These are phyloP conservation scores for Gymnodraco acuticeps DNA, from an alignment of 2,797 vertebrate species.

Conservation along the genomic window DNA sequence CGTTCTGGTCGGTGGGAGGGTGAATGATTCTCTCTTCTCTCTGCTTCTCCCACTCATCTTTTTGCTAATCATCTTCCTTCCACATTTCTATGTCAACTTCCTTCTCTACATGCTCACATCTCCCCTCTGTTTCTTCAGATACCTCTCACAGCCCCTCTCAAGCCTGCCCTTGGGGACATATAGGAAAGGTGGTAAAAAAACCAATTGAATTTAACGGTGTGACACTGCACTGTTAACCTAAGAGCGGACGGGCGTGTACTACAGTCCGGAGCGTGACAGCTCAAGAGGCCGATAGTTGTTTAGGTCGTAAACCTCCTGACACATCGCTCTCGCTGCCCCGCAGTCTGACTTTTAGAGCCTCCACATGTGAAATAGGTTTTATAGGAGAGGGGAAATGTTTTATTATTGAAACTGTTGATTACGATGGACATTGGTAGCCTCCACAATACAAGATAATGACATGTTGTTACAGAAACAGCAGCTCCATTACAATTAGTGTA, in stretches of 20 bases:
- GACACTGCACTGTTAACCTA: conserved; percentile 73
- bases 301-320: conserved; percentile 71
- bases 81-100: conserved; percentile 30
- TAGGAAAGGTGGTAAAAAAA: conserved; percentile 70
- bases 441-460: neutral
- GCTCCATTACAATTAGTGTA: neutral
- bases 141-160: conserved; percentile 47
- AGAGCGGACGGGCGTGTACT: conserved; percentile 41
- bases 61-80: conserved; percentile 18
- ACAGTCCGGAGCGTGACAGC: conserved; percentile 54
- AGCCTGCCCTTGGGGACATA: conserved; percentile 66
- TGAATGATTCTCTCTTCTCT: conserved; percentile 49
- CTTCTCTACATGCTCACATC: conserved; percentile 18
- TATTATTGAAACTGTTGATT: conserved; percentile 39
- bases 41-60: conserved; percentile 23
- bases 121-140: conserved; percentile 27
- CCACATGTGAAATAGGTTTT: conserved; percentile 38
- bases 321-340: conserved; percentile 32
- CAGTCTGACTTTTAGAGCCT: conserved; percentile 39
- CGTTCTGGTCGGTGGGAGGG: conserved; percentile 32
- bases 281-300: conserved; percentile 65
- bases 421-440: neutral
- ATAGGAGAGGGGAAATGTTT: conserved; percentile 33
- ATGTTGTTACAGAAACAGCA: neutral
- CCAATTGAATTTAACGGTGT: conserved; percentile 72